A percentile compares a stretch with the other conserved stretches of the same genome.
Evolutionary conservation across 2,888 invertebrate species (phyloP).

Genomic region (Andrena marginata): DNA sequence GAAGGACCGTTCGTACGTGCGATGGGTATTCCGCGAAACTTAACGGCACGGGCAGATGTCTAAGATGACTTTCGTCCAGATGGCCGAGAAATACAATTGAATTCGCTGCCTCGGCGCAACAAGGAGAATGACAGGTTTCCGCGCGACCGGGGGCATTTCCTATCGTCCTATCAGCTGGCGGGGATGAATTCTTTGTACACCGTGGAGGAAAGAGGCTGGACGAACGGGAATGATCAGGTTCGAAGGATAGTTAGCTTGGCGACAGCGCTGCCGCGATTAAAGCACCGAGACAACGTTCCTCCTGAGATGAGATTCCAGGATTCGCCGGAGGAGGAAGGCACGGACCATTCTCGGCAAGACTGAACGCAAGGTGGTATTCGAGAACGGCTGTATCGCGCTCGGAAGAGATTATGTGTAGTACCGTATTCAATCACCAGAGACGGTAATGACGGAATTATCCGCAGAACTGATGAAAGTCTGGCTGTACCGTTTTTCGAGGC

Average conservation of each 20-base stretch:
- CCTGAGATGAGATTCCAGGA: slow-evolving; percentile 29
- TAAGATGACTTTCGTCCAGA: background rate
- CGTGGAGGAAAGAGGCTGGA: too few relatives aligned
- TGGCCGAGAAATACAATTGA: background rate
- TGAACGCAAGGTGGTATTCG: slow-evolving; percentile 54
- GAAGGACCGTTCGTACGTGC: background rate
- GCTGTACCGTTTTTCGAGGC: slow-evolving; percentile 63
- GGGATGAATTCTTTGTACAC: too few relatives aligned
- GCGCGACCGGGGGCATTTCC: too few relatives aligned
- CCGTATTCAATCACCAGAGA: slow-evolving; percentile 70
- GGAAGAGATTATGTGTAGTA: slow-evolving; percentile 62
- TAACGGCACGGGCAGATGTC: background rate
- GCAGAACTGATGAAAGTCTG: slow-evolving; percentile 65
- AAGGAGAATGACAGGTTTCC: too few relatives aligned
- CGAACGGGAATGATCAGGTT: too few relatives aligned
- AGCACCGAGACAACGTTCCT: background rate
- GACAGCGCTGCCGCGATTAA: slow-evolving; percentile 4
- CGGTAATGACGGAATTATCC: slow-evolving; percentile 70
- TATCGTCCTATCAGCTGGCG: too few relatives aligned
- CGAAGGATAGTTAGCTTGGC: background rate
- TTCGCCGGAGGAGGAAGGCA: slow-evolving; percentile 15
- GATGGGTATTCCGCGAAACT: background rate
- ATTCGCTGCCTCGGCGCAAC: too few relatives aligned
- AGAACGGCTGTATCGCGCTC: slow-evolving; percentile 32
- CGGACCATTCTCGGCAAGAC: slow-evolving; percentile 38